Percentiles rank a stretch among this genome's conserved stretches.
Evolutionary conservation across 2,113 vertebrate species (phyloP).

Genomic region (Xenopus tropicalis): DNA sequence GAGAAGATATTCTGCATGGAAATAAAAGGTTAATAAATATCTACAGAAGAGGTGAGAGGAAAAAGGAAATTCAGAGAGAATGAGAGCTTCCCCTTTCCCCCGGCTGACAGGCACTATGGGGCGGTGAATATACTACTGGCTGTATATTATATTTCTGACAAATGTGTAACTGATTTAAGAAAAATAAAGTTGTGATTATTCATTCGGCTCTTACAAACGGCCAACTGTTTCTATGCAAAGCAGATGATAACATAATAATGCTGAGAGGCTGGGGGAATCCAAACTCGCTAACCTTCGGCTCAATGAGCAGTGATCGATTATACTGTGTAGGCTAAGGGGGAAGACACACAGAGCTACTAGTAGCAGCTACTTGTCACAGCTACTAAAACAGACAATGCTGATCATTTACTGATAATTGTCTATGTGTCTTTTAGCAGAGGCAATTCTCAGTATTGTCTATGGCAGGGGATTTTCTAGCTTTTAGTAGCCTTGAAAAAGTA

Average conservation of each 20-base stretch:
- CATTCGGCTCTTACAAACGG: not conserved
- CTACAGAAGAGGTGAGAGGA: not conserved
- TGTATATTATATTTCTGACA: not conserved
- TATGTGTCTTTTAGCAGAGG: too few species aligned
- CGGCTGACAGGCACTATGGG: not conserved
- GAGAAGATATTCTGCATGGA: not conserved
- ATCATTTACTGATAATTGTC: too few species aligned
- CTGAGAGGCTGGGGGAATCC: not conserved
- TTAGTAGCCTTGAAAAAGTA: too few species aligned
- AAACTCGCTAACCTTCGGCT: not conserved
- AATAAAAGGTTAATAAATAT: not conserved
- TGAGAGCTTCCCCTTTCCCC: slow-evolving; percentile 11
- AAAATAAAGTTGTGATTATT: slow-evolving; percentile 13
- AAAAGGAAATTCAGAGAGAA: slow-evolving; percentile 4
- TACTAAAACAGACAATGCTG: too few species aligned
- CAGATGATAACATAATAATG: not conserved
- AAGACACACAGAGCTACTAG: too few species aligned
- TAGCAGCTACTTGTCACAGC: too few species aligned
- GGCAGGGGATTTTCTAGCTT: too few species aligned
- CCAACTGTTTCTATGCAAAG: slow-evolving; percentile 17
- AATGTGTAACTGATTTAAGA: slow-evolving; percentile 2
- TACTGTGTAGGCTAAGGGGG: too few species aligned
- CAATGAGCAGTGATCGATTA: too few species aligned
- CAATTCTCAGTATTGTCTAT: too few species aligned
- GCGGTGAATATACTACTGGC: not conserved